Conservation (phyloP, 1,140 invertebrate genomes). For the Sycophaga agraensis region DNA sequence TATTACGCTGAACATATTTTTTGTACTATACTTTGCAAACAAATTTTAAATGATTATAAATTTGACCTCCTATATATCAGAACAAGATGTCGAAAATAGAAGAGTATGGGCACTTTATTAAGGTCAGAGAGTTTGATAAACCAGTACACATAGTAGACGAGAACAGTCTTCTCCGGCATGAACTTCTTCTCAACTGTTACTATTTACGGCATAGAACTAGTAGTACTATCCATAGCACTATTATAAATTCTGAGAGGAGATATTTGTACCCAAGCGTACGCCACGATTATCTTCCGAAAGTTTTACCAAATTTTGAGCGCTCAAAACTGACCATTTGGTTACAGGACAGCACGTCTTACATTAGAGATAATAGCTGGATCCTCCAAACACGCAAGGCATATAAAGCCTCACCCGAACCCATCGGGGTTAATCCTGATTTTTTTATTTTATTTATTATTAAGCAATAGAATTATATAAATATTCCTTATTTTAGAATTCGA, state of each 20-base stretch:
- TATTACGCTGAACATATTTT: background rate
- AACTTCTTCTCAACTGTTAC: constrained; percentile 47
- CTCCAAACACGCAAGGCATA: constrained; percentile 45
- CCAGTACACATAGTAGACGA: constrained; percentile 42
- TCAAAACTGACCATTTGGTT: constrained; percentile 32
- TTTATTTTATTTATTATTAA: too few species aligned
- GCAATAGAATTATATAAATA: too few species aligned
- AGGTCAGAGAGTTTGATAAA: constrained; percentile 6
- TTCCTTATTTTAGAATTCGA: constrained; percentile 35
- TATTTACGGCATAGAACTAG: constrained; percentile 37
- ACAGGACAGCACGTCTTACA: constrained; percentile 41
- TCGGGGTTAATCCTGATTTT: constrained; percentile 38
- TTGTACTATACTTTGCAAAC: background rate
- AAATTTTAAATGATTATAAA: too few species aligned
- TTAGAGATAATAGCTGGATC: constrained; percentile 49
- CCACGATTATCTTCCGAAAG: constrained; percentile 34
- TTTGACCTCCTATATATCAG: constrained; percentile 31
- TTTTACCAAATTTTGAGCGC: background rate
- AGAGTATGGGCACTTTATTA: constrained; percentile 20
- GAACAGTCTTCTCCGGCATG: constrained; percentile 43
- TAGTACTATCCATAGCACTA: constrained; percentile 2
- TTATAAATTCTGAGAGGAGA: constrained; percentile 37
- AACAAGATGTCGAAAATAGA: constrained; percentile 46
- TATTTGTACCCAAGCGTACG: constrained; percentile 45
- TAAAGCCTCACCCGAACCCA: constrained; percentile 36